Conservation (phyloP, 2,113 vertebrate species). For the Elephantulus edwardii region DNA sequence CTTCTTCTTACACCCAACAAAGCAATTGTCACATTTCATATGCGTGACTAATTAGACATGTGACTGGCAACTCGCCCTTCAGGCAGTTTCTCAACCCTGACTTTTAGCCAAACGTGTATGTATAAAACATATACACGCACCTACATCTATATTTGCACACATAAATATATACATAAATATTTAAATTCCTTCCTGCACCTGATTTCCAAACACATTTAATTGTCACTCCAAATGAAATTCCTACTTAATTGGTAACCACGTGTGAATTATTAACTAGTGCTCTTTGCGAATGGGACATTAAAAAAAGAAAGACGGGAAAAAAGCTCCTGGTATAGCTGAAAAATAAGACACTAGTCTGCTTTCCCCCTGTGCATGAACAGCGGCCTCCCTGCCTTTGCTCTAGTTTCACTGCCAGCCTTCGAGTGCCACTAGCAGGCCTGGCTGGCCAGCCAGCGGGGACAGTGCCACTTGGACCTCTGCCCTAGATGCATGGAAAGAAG, state of each 20-base stretch:
- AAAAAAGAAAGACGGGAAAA: constrained; percentile 1
- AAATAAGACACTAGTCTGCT: constrained; percentile 26
- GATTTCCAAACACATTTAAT: constrained; percentile 83
- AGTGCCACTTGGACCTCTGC: not conserved
- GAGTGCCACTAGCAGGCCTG: not conserved
- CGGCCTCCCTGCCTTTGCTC: not conserved
- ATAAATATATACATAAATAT: constrained; percentile 67
- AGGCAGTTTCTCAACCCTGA: constrained; percentile 31
- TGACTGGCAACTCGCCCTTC: constrained; percentile 38
- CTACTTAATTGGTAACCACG: constrained; percentile 81
- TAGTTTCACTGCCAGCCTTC: constrained; percentile 30
- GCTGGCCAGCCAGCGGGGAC: not conserved
- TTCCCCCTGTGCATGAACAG: constrained; percentile 41
- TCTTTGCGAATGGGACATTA: constrained; percentile 76
- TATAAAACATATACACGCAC: constrained; percentile 24
- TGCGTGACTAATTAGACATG: constrained; percentile 34
- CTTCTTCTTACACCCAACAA: constrained; percentile 7
- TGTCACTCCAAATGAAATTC: constrained; percentile 79
- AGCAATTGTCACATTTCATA: constrained; percentile 32
- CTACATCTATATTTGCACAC: not conserved
- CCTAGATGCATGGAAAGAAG: not conserved
- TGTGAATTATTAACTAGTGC: constrained; percentile 83
- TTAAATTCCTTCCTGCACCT: constrained; percentile 74
- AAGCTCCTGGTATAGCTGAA: constrained; percentile 61
- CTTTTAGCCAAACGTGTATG: constrained; percentile 33